Conservation (phyloP, 2,797 vertebrate species). For the Orientallactaga sibirica region DNA sequence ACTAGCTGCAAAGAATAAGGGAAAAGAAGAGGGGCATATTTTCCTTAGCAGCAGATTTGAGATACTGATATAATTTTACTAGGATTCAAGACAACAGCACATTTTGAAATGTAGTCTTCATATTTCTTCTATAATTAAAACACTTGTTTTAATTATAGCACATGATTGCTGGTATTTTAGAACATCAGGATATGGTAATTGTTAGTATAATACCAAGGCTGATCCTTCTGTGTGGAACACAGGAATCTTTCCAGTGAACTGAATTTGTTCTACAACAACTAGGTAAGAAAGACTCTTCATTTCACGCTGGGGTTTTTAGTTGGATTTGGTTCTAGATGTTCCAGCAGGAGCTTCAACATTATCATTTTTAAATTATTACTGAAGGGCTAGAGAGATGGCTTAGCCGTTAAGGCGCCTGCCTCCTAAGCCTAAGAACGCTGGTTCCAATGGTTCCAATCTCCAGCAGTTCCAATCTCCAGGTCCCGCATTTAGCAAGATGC, state of each 20-base stretch:
- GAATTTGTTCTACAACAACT: not conserved
- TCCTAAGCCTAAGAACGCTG: too few species aligned
- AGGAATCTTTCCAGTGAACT: not conserved
- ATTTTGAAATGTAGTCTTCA: slow-evolving; percentile 13
- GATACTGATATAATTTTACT: not conserved
- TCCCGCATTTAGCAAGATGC: too few species aligned
- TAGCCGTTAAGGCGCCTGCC: too few species aligned
- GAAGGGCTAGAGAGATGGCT: too few species aligned
- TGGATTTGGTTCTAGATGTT: not conserved
- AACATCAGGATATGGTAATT: not conserved
- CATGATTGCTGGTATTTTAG: not conserved
- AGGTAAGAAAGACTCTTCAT: not conserved
- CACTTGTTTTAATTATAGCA: not conserved
- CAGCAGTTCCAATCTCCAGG: too few species aligned
- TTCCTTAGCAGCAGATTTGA: not conserved
- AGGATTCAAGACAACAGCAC: not conserved
- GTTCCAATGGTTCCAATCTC: too few species aligned
- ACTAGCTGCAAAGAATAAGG: not conserved
- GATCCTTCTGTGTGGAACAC: not conserved
- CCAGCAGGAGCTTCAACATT: not conserved
- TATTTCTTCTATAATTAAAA: slow-evolving; percentile 7
- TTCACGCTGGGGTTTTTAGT: not conserved
- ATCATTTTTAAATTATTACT: slow-evolving; percentile 11
- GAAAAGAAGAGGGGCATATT: too few species aligned
- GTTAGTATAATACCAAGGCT: not conserved